These are phyloP conservation scores for Drosophila varians DNA, from an alignment of 1,140 invertebrate genomes.

Conservation along the genomic window DNA sequence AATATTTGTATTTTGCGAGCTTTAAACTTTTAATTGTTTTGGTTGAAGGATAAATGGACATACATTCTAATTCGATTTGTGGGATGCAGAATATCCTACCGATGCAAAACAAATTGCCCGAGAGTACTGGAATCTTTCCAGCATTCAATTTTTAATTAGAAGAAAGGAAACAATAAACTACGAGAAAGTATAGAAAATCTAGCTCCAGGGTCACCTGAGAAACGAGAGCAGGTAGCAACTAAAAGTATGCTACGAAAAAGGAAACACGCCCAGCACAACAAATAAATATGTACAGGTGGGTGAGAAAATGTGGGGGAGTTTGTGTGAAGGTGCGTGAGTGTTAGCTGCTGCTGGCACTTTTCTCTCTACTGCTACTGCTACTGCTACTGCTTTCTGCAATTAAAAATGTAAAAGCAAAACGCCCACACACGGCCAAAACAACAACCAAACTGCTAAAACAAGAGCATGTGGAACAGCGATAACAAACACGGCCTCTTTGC, in stretches of 20 bases:
- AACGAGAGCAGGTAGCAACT: conserved; percentile 37
- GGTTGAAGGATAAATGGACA: conserved; percentile 28
- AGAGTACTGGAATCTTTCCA: neutral
- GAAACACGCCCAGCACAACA: conserved; percentile 17
- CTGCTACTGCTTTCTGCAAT: conserved; percentile 42
- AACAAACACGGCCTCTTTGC: conserved; percentile 35
- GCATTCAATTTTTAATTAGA: conserved; percentile 64
- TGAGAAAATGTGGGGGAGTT: neutral
- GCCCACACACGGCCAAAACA: conserved; percentile 2
- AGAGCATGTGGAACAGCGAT: conserved; percentile 29
- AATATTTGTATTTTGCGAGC: neutral
- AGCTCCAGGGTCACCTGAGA: conserved; percentile 42
- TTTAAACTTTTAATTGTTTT: neutral
- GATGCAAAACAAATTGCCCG: conserved; percentile 6
- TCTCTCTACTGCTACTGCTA: conserved; percentile 1
- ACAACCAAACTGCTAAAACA: conserved; percentile 5
- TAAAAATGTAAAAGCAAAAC: conserved; percentile 70
- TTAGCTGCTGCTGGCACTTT: conserved; percentile 17
- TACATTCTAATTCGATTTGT: conserved; percentile 29
- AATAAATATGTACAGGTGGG: conserved; percentile 16
- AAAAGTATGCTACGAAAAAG: conserved; percentile 72
- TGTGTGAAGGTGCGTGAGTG: conserved; percentile 24
- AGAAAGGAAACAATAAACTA: conserved; percentile 45
- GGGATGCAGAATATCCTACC: conserved; percentile 6
- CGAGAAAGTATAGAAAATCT: conserved; percentile 2